phyloP scores from a whole-genome alignment of 1,140 invertebrate species.

The Mamestra configurata region DNA sequence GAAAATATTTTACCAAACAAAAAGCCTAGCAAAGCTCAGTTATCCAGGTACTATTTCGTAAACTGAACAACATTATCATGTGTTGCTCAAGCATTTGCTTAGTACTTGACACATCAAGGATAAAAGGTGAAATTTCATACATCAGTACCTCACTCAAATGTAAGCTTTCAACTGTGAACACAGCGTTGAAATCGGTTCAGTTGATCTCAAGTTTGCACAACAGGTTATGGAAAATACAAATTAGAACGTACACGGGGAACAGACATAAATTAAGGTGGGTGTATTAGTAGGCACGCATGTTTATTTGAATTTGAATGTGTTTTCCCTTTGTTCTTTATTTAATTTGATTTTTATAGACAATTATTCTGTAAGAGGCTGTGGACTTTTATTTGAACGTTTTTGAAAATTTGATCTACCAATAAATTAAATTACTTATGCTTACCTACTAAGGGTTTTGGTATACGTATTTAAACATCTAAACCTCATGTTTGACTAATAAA shows the following conservation, averaged over 20 bases:
- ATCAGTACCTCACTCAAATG: constrained; percentile 18
- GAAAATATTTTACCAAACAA: too few species aligned
- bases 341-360: too few species aligned
- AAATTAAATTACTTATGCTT: too few species aligned
- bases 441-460: too few species aligned
- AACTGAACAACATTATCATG: not conserved
- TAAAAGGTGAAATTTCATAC: constrained; percentile 20
- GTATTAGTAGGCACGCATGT: not conserved
- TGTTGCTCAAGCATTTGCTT: constrained; percentile 4
- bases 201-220: not conserved
- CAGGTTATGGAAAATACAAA: constrained; percentile 2
- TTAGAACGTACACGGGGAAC: not conserved
- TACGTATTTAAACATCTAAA: too few species aligned
- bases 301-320: not conserved
- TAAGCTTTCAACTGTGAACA: constrained; percentile 15
- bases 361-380: too few species aligned
- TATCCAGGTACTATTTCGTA: not conserved
- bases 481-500: too few species aligned
- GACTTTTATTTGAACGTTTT: too few species aligned
- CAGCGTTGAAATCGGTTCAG: constrained; percentile 17
- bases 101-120: not conserved
- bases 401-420: too few species aligned
- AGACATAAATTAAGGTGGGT: not conserved
- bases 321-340: too few species aligned
- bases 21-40: too few species aligned